These are phyloP conservation scores for Parascotia fuliginaria DNA, from an alignment of 2,888 invertebrate species.

Conservation along the genomic window DNA sequence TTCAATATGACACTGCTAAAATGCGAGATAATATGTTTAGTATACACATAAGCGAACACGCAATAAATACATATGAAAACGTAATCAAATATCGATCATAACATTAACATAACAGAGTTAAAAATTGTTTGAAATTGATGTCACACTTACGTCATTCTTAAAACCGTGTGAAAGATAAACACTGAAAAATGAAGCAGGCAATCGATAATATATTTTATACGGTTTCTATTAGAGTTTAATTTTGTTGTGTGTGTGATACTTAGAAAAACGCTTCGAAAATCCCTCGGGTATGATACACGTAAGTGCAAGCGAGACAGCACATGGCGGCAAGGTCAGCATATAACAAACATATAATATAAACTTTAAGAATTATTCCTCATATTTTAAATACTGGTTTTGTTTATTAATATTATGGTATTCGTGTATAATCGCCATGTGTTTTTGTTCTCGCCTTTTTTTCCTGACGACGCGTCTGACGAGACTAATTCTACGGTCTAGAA, in stretches of 20 bases:
- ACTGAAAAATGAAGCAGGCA: constrained; percentile 58
- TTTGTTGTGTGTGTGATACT: constrained; percentile 37
- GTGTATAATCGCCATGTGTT: constrained; percentile 1
- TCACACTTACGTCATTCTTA: constrained; percentile 44
- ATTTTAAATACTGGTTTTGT: constrained; percentile 41
- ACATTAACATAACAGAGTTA: constrained; percentile 26
- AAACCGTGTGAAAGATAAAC: constrained; percentile 63
- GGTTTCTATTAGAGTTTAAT: constrained; percentile 46
- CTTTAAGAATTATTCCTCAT: constrained; percentile 41
- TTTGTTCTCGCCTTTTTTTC: too few relatives aligned
- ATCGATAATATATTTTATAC: constrained; percentile 52
- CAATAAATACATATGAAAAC: constrained; percentile 13
- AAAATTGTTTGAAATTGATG: constrained; percentile 26
- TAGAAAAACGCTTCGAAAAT: constrained; percentile 79
- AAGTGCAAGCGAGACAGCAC: constrained; percentile 62
- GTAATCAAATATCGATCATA: constrained; percentile 43
- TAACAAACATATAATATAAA: constrained; percentile 61
- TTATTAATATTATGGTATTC: constrained; percentile 17
- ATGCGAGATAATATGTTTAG: constrained; percentile 74
- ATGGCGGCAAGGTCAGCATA: constrained; percentile 69
- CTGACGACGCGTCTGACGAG: too few relatives aligned
- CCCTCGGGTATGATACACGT: constrained; percentile 49
- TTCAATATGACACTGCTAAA: constrained; percentile 81
- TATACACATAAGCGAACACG: constrained; percentile 34
- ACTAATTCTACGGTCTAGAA: too few relatives aligned